These are phyloP conservation scores for Ascaphus truei DNA, from an alignment of 2,113 vertebrate species.

Conservation along the genomic window DNA sequence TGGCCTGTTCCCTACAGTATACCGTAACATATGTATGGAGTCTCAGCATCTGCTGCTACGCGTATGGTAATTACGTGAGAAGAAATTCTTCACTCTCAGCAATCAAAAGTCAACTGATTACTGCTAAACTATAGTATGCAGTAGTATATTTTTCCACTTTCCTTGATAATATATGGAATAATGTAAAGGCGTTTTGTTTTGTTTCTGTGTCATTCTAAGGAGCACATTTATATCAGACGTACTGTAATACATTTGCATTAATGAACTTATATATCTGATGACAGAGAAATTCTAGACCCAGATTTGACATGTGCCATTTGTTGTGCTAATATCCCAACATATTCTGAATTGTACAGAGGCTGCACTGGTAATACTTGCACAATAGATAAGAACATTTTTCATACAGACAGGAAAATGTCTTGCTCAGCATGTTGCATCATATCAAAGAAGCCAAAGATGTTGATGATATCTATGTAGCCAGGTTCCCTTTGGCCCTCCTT, in stretches of 20 bases:
- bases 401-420: too few species aligned
- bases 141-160: not conserved
- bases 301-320: not conserved
- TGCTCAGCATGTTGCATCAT: too few species aligned
- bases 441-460: too few species aligned
- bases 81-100: not conserved
- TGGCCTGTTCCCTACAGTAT: too few species aligned
- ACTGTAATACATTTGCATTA: not conserved
- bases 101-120: conserved; percentile 1
- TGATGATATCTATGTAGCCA: too few species aligned
- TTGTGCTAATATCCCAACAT: too few species aligned
- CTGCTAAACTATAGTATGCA: not conserved
- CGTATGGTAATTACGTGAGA: not conserved
- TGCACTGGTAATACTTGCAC: too few species aligned
- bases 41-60: not conserved
- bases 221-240: not conserved
- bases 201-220: too few species aligned
- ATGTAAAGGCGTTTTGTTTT: too few species aligned
- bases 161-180: not conserved
- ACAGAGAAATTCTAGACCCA: not conserved
- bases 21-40: not conserved
- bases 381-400: too few species aligned
- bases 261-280: not conserved
- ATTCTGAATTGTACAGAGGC: too few species aligned
- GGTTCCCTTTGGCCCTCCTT: too few species aligned